These are phyloP conservation scores for Heliconius ismenius DNA, from an alignment of 2,888 invertebrate species.

Conservation along the genomic window DNA sequence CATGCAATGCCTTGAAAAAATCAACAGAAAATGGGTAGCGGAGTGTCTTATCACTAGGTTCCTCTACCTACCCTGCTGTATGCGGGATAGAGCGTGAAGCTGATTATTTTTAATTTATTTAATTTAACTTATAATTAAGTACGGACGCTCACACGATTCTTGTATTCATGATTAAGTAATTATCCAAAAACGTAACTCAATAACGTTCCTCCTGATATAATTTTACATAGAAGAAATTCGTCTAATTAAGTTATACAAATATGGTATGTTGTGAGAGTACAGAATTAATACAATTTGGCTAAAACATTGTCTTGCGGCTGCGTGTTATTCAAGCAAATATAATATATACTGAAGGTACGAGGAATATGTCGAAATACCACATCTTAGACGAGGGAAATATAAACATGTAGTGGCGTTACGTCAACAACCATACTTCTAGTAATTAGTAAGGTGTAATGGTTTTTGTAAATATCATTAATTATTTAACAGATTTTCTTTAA, in stretches of 20 bases:
- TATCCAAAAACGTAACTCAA: conserved; percentile 14
- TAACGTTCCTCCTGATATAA: conserved; percentile 19
- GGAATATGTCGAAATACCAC: conserved; percentile 26
- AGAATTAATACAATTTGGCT: conserved; percentile 29
- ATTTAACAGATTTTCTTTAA: background rate
- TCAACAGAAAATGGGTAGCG: too few species aligned
- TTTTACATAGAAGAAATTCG: conserved; percentile 21
- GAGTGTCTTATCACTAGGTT: too few species aligned
- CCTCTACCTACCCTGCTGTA: too few species aligned
- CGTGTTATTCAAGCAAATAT: conserved; percentile 29
- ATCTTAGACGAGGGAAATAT: conserved; percentile 45
- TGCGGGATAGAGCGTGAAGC: too few species aligned
- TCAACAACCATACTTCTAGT: background rate
- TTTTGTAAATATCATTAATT: background rate
- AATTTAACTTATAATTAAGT: background rate
- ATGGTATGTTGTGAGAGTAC: conserved; percentile 19
- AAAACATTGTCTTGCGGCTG: conserved; percentile 28
- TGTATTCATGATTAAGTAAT: background rate
- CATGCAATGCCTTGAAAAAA: too few species aligned
- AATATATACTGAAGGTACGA: conserved; percentile 27
- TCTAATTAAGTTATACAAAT: conserved; percentile 29
- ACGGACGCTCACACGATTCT: background rate
- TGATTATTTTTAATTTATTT: too few species aligned
- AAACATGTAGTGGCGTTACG: conserved; percentile 45
- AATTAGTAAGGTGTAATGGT: background rate